These are phyloP conservation scores for Caenorhabditis japonica DNA, from an alignment of 2,888 invertebrate species.

Conservation along the genomic window DNA sequence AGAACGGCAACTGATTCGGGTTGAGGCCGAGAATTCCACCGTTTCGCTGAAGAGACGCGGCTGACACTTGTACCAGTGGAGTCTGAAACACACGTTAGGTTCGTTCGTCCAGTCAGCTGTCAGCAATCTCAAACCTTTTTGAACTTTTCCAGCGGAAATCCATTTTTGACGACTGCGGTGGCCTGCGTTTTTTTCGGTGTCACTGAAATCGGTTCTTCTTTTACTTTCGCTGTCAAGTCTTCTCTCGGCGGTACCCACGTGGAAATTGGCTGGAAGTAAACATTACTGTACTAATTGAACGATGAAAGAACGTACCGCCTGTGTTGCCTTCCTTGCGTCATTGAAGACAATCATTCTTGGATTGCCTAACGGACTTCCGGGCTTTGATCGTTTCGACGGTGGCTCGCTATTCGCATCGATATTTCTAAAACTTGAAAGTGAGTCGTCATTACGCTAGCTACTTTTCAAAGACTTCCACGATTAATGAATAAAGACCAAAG, in stretches of 20 bases:
- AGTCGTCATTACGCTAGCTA: too few species aligned
- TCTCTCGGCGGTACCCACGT: slow-evolving; percentile 56
- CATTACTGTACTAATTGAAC: too few species aligned
- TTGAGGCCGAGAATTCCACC: slow-evolving; percentile 2
- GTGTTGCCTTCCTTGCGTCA: slow-evolving; percentile 16
- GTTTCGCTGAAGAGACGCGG: neutral
- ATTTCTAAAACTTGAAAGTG: slow-evolving; percentile 22
- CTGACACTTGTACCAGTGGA: slow-evolving; percentile 3
- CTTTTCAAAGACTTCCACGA: too few species aligned
- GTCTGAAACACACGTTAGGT: too few species aligned
- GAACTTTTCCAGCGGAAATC: slow-evolving; percentile 29
- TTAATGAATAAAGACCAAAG: too few species aligned
- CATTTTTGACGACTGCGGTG: slow-evolving; percentile 40
- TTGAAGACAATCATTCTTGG: slow-evolving; percentile 36
- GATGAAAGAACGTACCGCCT: slow-evolving; percentile 9
- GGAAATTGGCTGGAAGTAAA: slow-evolving; percentile 37
- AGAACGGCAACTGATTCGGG: slow-evolving; percentile 1
- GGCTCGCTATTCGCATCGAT: slow-evolving; percentile 10
- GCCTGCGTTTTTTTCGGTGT: slow-evolving; percentile 30
- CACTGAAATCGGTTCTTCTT: slow-evolving; percentile 11
- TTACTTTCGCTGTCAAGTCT: slow-evolving; percentile 25
- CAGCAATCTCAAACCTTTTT: slow-evolving; percentile 7
- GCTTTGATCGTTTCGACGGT: slow-evolving; percentile 14
- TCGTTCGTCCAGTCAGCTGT: too few species aligned
- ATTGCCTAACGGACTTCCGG: slow-evolving; percentile 12